Evolutionary conservation across 2,113 vertebrate species (phyloP), one percentile per base, ranked within the genome.

Genomic region (Himantopus leucocephalus): DNA sequence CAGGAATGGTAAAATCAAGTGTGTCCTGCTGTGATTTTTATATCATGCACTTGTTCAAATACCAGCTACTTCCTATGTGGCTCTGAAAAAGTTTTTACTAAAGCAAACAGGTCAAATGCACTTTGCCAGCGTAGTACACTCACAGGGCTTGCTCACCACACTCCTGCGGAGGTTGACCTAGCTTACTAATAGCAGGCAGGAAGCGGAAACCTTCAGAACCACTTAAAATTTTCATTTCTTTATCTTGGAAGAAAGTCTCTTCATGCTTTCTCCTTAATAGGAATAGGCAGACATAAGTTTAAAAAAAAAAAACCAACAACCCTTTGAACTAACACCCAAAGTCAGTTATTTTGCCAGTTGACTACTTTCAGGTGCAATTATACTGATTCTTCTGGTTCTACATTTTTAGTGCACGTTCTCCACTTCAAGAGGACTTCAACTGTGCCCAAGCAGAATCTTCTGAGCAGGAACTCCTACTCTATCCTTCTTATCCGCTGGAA

Each of bases 131-230:
- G 45, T 16, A 72, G 60, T 4, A 59, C 8, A 2, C 43, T 48
- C 34, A 5, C 30, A 12, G 3, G 16, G 50, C 37, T 63, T 21
- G 22, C 71, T 22, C 6, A 3, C 10, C 3, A 2, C 0, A 0
- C 14, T 56, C 55, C 60, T 84, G 30, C 5, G 1, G 63, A 84
- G 63, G 18, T 0, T 66, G 15, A 53, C 35, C 23, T 13, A 26
- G 35, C 62, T 70, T 59, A 45, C 17, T 0, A 62, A 37, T 20
- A 60, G 8, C 50, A 73, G 14, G 63, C 30, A 77, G 47, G 35
- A 94, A 93, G 50, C 6, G 3, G 53, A 59, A 90, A n/a, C 35
- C 26, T 80, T 35, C 50, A 76, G 32, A 90, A 94, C 6, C 48
- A 62, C 78, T 79, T 86, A 18, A 58, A 70, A 48, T 58, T 70